These are phyloP conservation scores for Muscicapa striata DNA, from an alignment of 2,797 vertebrate species.

Conservation along the genomic window DNA sequence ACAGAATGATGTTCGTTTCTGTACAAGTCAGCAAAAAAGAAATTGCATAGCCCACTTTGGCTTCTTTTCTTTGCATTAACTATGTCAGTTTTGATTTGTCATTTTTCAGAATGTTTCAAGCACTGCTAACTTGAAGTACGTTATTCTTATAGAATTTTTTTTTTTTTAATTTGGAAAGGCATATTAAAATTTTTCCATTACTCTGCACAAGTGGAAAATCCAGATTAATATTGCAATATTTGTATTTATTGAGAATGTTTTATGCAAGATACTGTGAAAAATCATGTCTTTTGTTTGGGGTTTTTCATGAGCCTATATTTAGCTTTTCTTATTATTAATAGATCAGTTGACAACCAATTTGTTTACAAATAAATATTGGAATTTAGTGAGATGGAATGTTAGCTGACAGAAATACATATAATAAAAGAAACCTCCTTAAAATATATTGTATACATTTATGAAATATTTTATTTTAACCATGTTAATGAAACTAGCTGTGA, in stretches of 20 bases:
- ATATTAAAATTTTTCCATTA: neutral
- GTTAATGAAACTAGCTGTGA: neutral
- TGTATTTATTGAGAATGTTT: neutral
- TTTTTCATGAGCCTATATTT: neutral
- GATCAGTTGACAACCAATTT: neutral
- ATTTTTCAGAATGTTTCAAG: conserved; percentile 40
- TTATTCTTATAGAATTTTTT: neutral
- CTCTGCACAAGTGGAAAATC: neutral
- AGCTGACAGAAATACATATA: neutral
- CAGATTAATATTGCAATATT: neutral
- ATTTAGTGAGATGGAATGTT: neutral
- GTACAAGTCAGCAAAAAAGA: conserved; percentile 68
- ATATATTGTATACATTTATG: neutral
- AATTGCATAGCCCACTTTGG: conserved; percentile 24
- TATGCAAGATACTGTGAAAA: neutral
- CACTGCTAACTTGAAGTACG: neutral
- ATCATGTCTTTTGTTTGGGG: neutral
- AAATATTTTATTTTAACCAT: neutral
- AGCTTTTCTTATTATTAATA: neutral
- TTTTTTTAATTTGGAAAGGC: neutral
- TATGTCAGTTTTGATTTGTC: conserved; percentile 69
- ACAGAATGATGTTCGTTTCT: conserved; percentile 48
- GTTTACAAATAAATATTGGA: neutral
- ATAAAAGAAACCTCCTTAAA: neutral
- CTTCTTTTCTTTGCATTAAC: conserved; percentile 63